Evolutionary conservation across 2,888 invertebrate genomes (phyloP), one percentile per base, ranked within the genome.

Genomic region (Lycocerus yunnanus): DNA sequence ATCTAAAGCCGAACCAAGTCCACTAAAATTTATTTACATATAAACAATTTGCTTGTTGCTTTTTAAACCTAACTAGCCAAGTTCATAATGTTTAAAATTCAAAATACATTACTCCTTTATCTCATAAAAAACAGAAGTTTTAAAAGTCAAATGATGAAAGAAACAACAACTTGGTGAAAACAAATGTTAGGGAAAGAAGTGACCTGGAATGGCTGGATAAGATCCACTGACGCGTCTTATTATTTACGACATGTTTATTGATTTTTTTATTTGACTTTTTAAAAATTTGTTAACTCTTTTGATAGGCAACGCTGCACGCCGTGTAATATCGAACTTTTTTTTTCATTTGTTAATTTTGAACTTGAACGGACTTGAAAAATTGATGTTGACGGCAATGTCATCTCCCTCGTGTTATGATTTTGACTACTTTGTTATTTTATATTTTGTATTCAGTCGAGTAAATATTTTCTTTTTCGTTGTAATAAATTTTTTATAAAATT

Each of bases 211-310:
- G 61, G 63, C 58, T 20, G 73, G 76, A 73, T 73, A 73, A 73
- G 67, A 76, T 71, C 70, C 76, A 71, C 70, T 68, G 76, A 73
- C 71, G 73, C 76, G 73, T 76, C 76, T 76, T 73, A 71, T 76
- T 73, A 76, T 76, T 76, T 76, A 76, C 60, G 76, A 68, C 76
- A 60, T 70, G 71, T 71, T 73, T 76, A 76, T 76, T 65, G 76
- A 76, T 70, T 73, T 70, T 76, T 73, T 71, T 76, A 68, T 65
- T 68, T 73, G 27, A 71, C 10, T 66, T 72, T 63, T 63, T 13
- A 66, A 20, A 66, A 21, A 21, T 66, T n/a, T 15, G 21, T n/a
- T 21, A 15, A 27, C 61, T 63, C 13, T 16, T 20, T 63, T 15
- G 61, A 18, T n/a, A 43, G 43, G n/a, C n/a, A 8, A 43, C 13